Conservation (phyloP, 2,888 invertebrate species). For the Pollenia angustigena region DNA sequence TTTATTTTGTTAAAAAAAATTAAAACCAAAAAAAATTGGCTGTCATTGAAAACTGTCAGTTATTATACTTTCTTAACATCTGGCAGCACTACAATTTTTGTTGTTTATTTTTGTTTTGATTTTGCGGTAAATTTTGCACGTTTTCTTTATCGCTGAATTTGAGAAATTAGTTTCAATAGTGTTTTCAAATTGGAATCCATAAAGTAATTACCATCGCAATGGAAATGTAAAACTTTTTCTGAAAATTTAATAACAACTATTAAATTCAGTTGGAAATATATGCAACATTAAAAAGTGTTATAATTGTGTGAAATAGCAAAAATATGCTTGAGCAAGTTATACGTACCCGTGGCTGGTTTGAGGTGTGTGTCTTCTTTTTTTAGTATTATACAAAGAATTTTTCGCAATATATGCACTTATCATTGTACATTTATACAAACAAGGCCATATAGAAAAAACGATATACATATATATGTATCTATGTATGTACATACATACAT, state of each 20-base stretch:
- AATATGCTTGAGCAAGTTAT: slow-evolving; percentile 77
- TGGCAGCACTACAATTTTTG: slow-evolving; percentile 35
- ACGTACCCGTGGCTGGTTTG: slow-evolving; percentile 83
- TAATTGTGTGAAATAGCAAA: background rate
- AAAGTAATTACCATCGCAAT: slow-evolving; percentile 1
- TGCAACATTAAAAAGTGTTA: slow-evolving; percentile 9
- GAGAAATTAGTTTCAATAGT: background rate
- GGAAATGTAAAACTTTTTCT: slow-evolving; percentile 36
- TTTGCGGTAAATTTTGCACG: slow-evolving; percentile 66
- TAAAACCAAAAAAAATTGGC: background rate
- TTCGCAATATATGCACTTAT: background rate
- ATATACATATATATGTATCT: background rate
- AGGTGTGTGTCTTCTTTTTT: slow-evolving; percentile 78
- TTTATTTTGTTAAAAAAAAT: too few relatives aligned
- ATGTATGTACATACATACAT: slow-evolving; percentile 1
- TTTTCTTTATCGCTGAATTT: slow-evolving; percentile 42
- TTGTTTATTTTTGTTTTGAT: slow-evolving; percentile 62
- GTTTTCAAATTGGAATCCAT: slow-evolving; percentile 25
- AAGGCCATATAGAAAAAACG: too few relatives aligned
- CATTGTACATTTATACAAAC: too few relatives aligned
- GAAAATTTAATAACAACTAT: slow-evolving; percentile 7
- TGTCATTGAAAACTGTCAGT: too few relatives aligned
- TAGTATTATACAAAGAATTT: slow-evolving; percentile 21
- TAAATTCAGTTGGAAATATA: background rate
- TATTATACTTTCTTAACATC: background rate